A percentile compares a stretch with the other conserved stretches of the same genome.
These are phyloP conservation scores for Mesaphorura yosii DNA, from an alignment of 1,140 invertebrate species.

Conservation along the genomic window DNA sequence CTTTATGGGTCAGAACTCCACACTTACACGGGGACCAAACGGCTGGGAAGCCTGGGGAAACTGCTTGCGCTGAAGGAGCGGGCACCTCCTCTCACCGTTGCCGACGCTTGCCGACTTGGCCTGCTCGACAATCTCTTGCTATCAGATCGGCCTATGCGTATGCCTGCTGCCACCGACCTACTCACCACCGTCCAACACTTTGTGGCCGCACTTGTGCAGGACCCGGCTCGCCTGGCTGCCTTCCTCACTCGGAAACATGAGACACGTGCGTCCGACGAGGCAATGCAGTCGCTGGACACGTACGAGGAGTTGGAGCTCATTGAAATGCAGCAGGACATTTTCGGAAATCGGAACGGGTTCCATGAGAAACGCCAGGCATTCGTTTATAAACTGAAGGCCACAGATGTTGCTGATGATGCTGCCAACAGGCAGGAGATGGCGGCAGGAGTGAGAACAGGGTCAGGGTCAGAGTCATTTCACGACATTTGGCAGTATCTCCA, in stretches of 20 bases:
- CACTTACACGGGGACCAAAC: background rate
- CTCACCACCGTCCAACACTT: background rate
- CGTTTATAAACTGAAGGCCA: background rate
- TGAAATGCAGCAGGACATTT: background rate
- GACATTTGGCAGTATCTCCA: too few species aligned
- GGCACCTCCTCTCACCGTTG: background rate
- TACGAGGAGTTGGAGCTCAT: background rate
- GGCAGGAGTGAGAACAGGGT: too few species aligned
- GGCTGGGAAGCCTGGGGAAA: background rate
- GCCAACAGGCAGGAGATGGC: too few species aligned
- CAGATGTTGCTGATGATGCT: too few species aligned
- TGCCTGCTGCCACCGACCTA: background rate
- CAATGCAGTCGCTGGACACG: background rate
- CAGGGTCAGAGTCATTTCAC: too few species aligned
- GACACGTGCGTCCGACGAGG: background rate
- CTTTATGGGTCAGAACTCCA: background rate
- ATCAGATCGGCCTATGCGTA: background rate
- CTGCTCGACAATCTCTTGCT: background rate
- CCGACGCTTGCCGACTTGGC: background rate
- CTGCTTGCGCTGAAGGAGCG: background rate
- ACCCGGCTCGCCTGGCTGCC: background rate
- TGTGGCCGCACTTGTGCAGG: background rate
- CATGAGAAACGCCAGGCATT: background rate
- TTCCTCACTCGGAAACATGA: background rate
- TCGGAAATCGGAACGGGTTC: background rate